These are phyloP conservation scores for Cinclus mexicanus DNA, from an alignment of 2,113 vertebrate genomes.

Conservation along the genomic window DNA sequence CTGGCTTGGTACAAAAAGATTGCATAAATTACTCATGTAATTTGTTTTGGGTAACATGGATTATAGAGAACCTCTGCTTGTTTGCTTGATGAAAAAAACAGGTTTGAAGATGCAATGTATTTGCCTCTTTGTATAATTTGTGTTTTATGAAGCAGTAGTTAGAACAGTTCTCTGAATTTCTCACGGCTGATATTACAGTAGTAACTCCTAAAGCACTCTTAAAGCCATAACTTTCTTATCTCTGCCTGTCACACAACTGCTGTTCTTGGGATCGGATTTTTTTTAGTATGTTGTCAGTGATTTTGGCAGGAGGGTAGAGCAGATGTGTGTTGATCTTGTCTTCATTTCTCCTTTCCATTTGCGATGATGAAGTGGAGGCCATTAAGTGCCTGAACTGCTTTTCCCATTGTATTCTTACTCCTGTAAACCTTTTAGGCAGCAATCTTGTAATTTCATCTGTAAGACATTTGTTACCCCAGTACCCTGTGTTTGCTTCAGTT, in stretches of 20 bases:
- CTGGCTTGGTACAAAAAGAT: neutral
- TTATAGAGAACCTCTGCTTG: neutral
- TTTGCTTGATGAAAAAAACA: neutral
- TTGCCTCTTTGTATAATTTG: neutral
- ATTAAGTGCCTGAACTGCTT: neutral
- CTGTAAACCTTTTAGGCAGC: neutral
- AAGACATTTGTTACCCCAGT: neutral
- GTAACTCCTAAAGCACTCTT: neutral
- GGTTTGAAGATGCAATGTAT: neutral
- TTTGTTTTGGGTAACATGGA: neutral
- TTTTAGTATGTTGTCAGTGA: neutral
- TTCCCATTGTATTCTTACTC: neutral
- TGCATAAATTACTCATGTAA: neutral
- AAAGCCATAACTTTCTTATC: neutral
- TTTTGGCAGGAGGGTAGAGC: neutral
- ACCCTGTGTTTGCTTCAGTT: neutral
- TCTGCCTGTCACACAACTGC: neutral
- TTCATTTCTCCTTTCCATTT: neutral
- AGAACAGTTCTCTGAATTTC: neutral
- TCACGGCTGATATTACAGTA: neutral
- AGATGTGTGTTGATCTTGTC: neutral
- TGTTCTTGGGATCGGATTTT: neutral
- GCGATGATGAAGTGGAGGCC: neutral
- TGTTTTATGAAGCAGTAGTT: neutral
- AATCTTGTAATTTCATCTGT: neutral